Evolutionary conservation across 2,797 vertebrate species (phyloP).

Genomic region (Cossypha niveicapilla): DNA sequence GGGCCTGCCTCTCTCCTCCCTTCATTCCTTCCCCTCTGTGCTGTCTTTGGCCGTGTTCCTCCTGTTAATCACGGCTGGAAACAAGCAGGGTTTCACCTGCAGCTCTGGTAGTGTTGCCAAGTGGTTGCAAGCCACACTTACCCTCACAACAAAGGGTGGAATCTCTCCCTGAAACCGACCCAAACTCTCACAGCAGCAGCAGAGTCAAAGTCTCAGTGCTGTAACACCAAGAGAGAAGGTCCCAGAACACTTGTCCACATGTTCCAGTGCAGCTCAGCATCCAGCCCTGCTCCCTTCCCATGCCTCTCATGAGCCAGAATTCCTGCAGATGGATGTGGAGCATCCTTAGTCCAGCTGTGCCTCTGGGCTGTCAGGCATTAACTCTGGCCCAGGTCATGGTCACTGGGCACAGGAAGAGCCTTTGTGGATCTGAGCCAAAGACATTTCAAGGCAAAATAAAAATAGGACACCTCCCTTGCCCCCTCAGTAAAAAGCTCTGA

Average conservation of each 20-base stretch:
- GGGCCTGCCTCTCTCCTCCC: background rate
- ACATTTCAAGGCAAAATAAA: slow-evolving; percentile 10
- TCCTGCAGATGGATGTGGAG: background rate
- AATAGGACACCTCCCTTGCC: background rate
- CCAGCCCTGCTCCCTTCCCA: background rate
- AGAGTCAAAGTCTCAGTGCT: background rate
- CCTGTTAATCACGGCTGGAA: background rate
- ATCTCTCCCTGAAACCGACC: background rate
- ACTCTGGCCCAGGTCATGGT: background rate
- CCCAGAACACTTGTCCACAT: background rate
- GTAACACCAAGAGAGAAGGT: background rate
- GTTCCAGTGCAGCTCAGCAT: background rate
- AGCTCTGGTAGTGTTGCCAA: slow-evolving; percentile 2
- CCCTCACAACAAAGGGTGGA: background rate
- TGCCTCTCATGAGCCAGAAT: background rate
- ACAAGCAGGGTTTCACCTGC: slow-evolving; percentile 43
- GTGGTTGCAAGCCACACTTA: background rate
- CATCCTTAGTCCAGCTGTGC: background rate
- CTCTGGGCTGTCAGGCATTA: background rate
- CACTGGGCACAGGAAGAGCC: background rate
- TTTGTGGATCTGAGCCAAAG: slow-evolving; percentile 13
- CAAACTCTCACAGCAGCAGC: background rate
- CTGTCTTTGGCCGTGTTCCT: background rate
- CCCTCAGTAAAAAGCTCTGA: background rate
- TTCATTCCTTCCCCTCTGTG: background rate